Conservation (phyloP, 2,113 vertebrate species). For the Chiloscyllium plagiosum region DNA sequence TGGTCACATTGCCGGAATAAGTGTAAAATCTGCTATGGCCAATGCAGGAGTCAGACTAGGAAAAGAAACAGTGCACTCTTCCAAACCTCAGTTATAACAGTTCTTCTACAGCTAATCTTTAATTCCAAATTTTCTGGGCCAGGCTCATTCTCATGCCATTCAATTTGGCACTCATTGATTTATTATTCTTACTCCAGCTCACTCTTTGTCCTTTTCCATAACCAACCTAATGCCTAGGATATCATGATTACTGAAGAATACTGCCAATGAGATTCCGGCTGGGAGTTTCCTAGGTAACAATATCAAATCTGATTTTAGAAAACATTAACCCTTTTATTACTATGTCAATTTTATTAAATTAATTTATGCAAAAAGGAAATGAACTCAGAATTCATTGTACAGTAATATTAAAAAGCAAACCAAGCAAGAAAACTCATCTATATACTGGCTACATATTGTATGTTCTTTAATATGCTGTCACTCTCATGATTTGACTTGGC, state of each 20-base stretch:
- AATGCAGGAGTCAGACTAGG: too few species aligned
- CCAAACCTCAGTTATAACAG: too few species aligned
- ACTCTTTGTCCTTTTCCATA: background rate
- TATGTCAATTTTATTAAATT: background rate
- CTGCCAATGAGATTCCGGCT: background rate
- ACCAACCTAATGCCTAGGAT: background rate
- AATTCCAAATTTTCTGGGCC: too few species aligned
- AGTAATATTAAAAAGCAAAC: too few species aligned
- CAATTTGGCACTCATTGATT: too few species aligned
- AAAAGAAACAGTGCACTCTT: too few species aligned
- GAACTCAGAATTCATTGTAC: background rate
- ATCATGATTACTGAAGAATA: background rate
- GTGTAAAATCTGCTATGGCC: too few species aligned
- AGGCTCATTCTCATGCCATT: too few species aligned
- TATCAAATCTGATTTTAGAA: background rate
- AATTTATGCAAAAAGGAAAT: background rate
- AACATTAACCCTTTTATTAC: background rate
- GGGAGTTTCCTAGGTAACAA: background rate
- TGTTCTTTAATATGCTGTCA: background rate
- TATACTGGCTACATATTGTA: background rate
- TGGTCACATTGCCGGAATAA: too few species aligned
- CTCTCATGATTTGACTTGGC: background rate
- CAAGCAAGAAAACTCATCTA: background rate
- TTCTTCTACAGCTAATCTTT: too few species aligned
- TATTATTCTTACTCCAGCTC: too few species aligned